Evolutionary conservation across 2,888 invertebrate genomes (phyloP), one percentile per base, ranked within the genome.

Genomic region (Alloscopus bannaensis): DNA sequence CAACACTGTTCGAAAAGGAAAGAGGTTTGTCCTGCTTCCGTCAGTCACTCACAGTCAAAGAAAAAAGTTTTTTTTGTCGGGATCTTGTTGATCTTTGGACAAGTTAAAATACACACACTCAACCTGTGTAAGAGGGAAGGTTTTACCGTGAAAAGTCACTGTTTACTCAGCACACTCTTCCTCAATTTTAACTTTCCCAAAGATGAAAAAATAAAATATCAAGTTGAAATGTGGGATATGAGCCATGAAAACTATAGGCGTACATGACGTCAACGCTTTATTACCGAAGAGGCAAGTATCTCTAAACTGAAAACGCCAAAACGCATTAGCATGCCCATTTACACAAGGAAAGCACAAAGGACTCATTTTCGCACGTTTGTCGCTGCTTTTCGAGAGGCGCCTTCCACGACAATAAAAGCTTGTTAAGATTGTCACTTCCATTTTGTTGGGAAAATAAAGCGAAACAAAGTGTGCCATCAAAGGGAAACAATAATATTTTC

Each of bases 151-250:
- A 36, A 68, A 55, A 36, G 29, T 68, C 26, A 24, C 47, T 68
- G 68, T 68, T 68, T 68, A 68, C 42, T 68, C 55, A 68, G 8
- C 24, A 55, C 29, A n/a, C 6, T 3, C 24, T 26, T 24, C 57
- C 57, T 26, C 22, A 28, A 26, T 29, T 24, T 42, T 40, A 22
- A 36, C 29, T 52, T 66, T 22, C n/a, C 50, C 2, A 6, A 50
- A 28, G 47, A 26, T 60, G 47, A 47, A 45, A 65, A 47, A 47
- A 65, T 47, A n/a, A 28, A 40, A 62, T 42, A 62, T 24, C 40
- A 28, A 42, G 65, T 65, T 65, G 65, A 65, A 65, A 65, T 29
- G 65, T 50, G 31, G 50, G 50, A 65, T 47, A 22, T 50, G 47
- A 50, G 40, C 65, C 55, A 55, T 69, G 69, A 69, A 57, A 47